Evolutionary conservation across 2,113 vertebrate genomes (phyloP), one percentile per base, ranked within the genome.

Genomic region (Chloropsis hardwickii): DNA sequence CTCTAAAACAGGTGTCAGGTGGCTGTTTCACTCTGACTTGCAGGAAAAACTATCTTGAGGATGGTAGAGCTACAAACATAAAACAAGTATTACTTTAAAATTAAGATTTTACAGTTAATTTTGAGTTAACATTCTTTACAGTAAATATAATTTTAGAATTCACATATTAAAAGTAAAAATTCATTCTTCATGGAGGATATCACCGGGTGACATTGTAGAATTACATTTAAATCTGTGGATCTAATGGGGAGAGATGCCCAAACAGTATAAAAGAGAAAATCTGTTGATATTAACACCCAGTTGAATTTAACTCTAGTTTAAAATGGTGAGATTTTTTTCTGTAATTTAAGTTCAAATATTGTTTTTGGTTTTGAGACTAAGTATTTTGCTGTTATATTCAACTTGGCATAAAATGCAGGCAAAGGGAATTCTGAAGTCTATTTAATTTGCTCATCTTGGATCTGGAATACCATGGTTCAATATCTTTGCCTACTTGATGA

Each of bases 331-430:
- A 0, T 4, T 39, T 64, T 66, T 23, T 35, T 20, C 21, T 60
- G 2, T 6, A 53, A 45, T 16, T 62, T 44, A 65, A 84, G 42
- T 48, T n/a, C 3, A 57, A 48, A 57, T 2, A 7, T 9, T 24
- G 1, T 0, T 35, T 66, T 54, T 33, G 0, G 8, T 18, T 81
- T 81, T 53, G 50, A 66, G 3, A 42, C 2, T 37, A 70, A 47
- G 1, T 61, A 28, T 51, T 90, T 54, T 39, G 11, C 9, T n/a
- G 9, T 17, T 72, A 18, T 42, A 64, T 86, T 84, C 11, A 58
- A 27, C 8, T 60, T 39, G 37, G 19, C 16, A n/a, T 48, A 81
- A 39, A 90, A 70, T n/a, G 2, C 11, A 31, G 11, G 7, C 1
- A 11, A 66, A 57, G 4, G 6, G 3, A 44, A 28, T 62, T 70